Base-by-base conservation (phyloP, 1,140 invertebrate species). In the Drosophila bifasciata region DNA sequence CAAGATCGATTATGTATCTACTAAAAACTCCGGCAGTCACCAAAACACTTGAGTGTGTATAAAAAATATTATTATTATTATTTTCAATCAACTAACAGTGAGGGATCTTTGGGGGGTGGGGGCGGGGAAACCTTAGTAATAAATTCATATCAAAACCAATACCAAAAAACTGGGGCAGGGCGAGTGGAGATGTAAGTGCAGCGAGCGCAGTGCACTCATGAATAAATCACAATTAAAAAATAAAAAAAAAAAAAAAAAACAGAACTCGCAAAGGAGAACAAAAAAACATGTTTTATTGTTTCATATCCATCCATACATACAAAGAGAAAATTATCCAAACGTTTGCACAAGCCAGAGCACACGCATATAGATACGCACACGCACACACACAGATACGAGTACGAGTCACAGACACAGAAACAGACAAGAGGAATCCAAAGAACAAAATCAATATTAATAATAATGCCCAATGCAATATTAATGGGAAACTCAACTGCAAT, bases 381-480 rank as follows among this genome's bases (percentile, higher is more conserved):
- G 32, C 41, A 25, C 49, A 32, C 64, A 69, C 63, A 68, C 62
- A 69, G 46, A 76, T 64, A 62, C 56, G 49, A 53, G 51, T 51
- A n/a, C 59, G 59, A 52, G 44, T 45, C 25, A 64, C 62, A 23
- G 52, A 67, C 64, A 41, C 49, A 55, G 51, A 76, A 57, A 76
- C 56, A 63, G 72, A 43, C 67, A 77, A 57, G 52, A 64, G 64
- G 63, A 84, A 79, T 83, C 72, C 76, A 86, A 86, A 75, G 67
- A 78, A 77, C 70, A 73, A 77, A 86, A 86, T 86, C 77, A 76
- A 86, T 86, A 81, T 74, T 76, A 79, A 63, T 80, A 81, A 81
- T 71, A 78, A 85, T 81, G 73, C 81, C 50, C 83, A 78, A 86
- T 88, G 77, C 81, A 86, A 86, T 86, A 88, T 86, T 86, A 86